phyloP scores from a whole-genome alignment of 1,140 invertebrate species.

The Caenorhabditis latens region DNA sequence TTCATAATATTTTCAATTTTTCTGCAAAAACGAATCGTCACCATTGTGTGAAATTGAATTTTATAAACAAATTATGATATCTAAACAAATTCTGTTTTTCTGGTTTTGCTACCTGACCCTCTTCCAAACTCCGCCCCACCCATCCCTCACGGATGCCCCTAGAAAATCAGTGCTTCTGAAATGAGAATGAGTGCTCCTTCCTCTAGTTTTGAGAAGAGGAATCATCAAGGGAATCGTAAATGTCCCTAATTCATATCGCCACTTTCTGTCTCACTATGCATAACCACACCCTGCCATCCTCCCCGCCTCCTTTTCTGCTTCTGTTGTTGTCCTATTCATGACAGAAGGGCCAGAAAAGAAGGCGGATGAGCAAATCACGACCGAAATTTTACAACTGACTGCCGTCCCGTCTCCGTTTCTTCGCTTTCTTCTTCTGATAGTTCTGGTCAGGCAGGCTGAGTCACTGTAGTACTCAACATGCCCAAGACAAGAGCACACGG shows the following conservation, averaged over 20 bases:
- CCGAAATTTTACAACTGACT: slow-evolving; percentile 46
- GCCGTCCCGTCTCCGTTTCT: neutral
- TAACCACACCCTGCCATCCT: slow-evolving; percentile 19
- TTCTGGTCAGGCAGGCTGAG: slow-evolving; percentile 4
- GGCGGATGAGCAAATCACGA: slow-evolving; percentile 39
- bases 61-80: slow-evolving; percentile 1
- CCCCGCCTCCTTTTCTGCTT: neutral
- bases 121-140: neutral
- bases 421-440: neutral
- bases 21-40: neutral
- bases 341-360: neutral
- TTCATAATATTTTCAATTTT: neutral
- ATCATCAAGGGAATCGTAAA: slow-evolving; percentile 56
- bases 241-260: slow-evolving; percentile 56
- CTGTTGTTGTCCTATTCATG: slow-evolving; percentile 43
- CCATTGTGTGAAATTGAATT: neutral
- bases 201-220: neutral
- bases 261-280: slow-evolving; percentile 45
- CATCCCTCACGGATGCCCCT: too few species aligned
- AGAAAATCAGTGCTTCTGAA: slow-evolving; percentile 41
- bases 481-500: neutral
- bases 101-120: neutral
- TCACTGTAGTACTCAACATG: neutral
- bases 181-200: slow-evolving; percentile 14
- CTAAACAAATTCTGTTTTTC: slow-evolving; percentile 33